A percentile compares a stretch with the other conserved stretches of the same genome.
Evolutionary conservation across 2,113 vertebrate species (phyloP).

Genomic region (Heloderma charlesbogerti): DNA sequence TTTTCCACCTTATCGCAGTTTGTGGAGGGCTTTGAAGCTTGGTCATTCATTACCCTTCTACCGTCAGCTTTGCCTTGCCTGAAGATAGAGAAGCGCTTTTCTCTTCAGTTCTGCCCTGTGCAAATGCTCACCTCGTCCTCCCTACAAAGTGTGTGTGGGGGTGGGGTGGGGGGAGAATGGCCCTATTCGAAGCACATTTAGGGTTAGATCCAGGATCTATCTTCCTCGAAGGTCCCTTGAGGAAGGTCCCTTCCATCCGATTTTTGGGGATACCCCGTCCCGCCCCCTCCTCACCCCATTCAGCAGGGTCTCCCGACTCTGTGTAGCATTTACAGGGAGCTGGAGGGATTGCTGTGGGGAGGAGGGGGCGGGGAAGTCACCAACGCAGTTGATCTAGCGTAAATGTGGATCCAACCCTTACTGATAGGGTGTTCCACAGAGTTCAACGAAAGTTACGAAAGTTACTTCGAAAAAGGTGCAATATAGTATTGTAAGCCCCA

Average conservation of each 20-base stretch:
- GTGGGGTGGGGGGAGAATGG: not conserved
- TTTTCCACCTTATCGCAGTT: slow-evolving; percentile 60
- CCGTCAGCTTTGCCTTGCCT: slow-evolving; percentile 50
- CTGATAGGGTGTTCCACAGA: not conserved
- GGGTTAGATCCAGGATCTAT: not conserved
- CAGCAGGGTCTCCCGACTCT: no score
- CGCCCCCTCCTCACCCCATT: no score
- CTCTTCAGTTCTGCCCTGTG: slow-evolving; percentile 54
- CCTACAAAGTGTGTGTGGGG: not conserved
- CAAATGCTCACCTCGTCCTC: slow-evolving; percentile 8
- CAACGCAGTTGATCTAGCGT: no score
- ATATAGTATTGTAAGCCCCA: slow-evolving; percentile 33
- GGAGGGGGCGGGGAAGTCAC: no score
- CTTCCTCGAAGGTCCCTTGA: not conserved
- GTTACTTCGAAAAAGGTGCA: slow-evolving; percentile 55
- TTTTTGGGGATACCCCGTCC: no score
- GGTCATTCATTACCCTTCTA: slow-evolving; percentile 67
- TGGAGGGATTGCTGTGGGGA: no score
- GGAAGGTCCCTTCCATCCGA: no score
- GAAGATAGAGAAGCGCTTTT: slow-evolving; percentile 55
- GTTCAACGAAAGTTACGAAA: slow-evolving; percentile 37
- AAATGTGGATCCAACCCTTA: not conserved
- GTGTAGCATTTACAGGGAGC: no score
- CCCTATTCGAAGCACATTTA: no score
- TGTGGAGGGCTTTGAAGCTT: slow-evolving; percentile 69